Evolutionary conservation across 2,797 vertebrate genomes (phyloP).

Genomic region (Martes flavigula): DNA sequence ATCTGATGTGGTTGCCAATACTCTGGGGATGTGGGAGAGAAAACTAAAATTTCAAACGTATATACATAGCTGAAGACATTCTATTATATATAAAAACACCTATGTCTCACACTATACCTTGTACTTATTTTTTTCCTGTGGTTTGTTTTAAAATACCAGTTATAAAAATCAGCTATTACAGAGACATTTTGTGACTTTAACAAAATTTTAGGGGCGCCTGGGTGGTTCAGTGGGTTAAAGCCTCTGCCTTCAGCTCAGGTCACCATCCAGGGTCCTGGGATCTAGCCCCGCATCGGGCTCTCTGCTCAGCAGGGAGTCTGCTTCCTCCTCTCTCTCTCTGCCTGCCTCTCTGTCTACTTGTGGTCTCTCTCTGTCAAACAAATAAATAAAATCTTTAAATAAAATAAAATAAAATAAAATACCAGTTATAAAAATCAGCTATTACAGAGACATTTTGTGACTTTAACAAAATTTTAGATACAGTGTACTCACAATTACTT

Average conservation of each 20-base stretch:
- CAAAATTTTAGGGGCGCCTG: neutral
- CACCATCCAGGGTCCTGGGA: too few species aligned
- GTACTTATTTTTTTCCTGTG: neutral
- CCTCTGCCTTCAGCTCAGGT: too few species aligned
- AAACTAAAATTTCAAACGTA: neutral
- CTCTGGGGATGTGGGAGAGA: neutral
- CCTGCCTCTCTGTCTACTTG: too few species aligned
- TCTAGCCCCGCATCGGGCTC: too few species aligned
- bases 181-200: neutral
- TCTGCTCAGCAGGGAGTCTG: too few species aligned
- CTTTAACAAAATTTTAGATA: neutral
- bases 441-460: neutral
- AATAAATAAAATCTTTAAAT: too few species aligned
- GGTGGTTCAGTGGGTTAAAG: too few species aligned
- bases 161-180: neutral
- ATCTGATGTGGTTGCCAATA: neutral
- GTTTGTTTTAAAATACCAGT: neutral
- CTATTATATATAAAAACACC: neutral
- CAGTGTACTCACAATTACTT: neutral
- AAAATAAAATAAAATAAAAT: neutral
- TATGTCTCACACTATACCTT: neutral
- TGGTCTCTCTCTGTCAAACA: too few species aligned
- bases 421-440: neutral
- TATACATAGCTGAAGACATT: neutral
- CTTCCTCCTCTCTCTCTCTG: too few species aligned